Base-by-base conservation (phyloP, 2,113 vertebrate genomes). In the Gobius niger region DNA sequence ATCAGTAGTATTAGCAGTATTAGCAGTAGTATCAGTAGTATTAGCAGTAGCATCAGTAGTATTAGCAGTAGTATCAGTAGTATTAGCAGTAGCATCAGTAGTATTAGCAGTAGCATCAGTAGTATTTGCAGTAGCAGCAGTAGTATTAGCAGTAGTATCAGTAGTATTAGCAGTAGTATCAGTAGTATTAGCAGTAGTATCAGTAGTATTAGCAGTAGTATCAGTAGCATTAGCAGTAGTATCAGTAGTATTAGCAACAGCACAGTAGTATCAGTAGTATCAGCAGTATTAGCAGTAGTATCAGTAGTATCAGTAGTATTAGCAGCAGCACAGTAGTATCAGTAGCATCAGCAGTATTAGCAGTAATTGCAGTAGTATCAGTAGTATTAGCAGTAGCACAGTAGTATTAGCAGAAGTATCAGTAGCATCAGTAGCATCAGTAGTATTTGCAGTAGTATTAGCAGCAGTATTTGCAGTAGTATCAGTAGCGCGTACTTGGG, bases 401-500 rank as follows among this genome's bases (percentile, higher is more conserved):
- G 50, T 52, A 12, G n/a, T 51, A 14, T 7, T 14, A n/a, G 14
- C 15, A 34, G 24, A 4, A 34, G 1, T 34, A 34, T 1, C 24
- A 34, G 24, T 34, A 34, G 24, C 5, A 34, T 1, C 24, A 34
- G 24, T 3, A 34, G 2, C 5, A 34, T 34, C 3, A 34, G 24
- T 34, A 34, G 24, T 34, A 34, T 4, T 34, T 4, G 24, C 9
- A 34, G 1, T 19, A 12, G 7, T 57, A 57, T 34, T 4, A 34
- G 24, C 2, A 34, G 24, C 5, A 34, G 24, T 34, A 34, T 34
- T 34, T 4, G 24, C 1, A 34, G 24, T 34, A 24, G 3, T 24
- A 34, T 52, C 0, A 16, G 15, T n/a, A 9, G 3, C 52, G 49
- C 5, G 68, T 47, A 88, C 86, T 88, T 89, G 11, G 85, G 60